phyloP scores from a whole-genome alignment of 2,113 vertebrate species.

The Noctilio leporinus region DNA sequence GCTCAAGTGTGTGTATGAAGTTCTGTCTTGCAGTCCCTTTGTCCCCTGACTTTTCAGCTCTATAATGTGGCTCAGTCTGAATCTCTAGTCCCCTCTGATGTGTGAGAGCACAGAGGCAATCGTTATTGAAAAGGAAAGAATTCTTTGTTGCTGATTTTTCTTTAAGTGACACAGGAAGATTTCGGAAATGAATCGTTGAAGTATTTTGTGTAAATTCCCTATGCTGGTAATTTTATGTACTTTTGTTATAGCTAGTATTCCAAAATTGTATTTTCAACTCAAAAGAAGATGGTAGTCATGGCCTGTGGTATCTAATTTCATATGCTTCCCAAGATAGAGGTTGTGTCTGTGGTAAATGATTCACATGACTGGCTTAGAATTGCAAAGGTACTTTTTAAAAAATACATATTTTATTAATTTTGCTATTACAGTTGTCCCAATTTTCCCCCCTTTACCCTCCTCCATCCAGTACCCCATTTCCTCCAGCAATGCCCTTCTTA shows the following conservation, averaged over 20 bases:
- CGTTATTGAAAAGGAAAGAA: background rate
- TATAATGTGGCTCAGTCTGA: background rate
- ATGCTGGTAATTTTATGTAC: background rate
- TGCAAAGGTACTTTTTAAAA: background rate
- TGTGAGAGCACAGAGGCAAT: background rate
- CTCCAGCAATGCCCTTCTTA: too few relatives aligned
- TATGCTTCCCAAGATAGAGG: background rate
- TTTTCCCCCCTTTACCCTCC: too few relatives aligned
- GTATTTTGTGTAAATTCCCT: background rate
- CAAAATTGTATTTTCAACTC: constrained; percentile 23
- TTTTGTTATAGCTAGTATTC: background rate
- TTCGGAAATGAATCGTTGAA: background rate
- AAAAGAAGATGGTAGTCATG: background rate
- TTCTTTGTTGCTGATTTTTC: background rate
- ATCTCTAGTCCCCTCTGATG: background rate
- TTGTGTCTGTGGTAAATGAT: background rate
- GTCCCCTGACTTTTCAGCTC: background rate
- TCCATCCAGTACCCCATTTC: too few relatives aligned
- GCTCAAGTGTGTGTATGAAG: background rate
- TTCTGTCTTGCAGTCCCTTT: background rate
- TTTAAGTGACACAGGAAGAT: background rate
- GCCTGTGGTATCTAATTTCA: background rate
- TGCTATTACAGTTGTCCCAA: too few relatives aligned
- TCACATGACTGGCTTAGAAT: background rate
- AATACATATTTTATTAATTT: too few relatives aligned